These are phyloP conservation scores for Ptychadena robeensis DNA, from an alignment of 2,797 vertebrate species.

Conservation along the genomic window DNA sequence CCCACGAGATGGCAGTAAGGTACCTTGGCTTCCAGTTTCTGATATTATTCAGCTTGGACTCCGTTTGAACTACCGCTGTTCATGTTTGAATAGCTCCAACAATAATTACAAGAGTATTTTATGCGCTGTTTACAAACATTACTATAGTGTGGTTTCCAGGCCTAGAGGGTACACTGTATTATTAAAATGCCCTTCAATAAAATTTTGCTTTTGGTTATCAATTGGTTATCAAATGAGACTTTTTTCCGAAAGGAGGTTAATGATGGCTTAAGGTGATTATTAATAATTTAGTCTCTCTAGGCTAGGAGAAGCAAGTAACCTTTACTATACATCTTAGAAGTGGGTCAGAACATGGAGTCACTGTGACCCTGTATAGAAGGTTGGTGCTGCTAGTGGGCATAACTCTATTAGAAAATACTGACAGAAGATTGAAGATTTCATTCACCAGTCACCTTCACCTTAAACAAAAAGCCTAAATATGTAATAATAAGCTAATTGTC, in stretches of 20 bases:
- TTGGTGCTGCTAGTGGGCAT: neutral
- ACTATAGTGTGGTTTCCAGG: neutral
- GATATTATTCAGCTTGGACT: neutral
- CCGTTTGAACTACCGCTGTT: neutral
- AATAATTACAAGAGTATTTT: too few species aligned
- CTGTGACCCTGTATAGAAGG: neutral
- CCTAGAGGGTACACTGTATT: neutral
- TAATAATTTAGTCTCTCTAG: constrained; percentile 1
- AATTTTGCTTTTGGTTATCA: constrained; percentile 1
- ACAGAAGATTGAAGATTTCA: neutral
- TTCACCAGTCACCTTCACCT: too few species aligned
- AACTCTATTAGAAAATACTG: neutral
- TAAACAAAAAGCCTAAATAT: too few species aligned
- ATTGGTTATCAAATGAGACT: neutral
- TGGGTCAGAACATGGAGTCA: neutral
- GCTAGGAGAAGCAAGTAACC: neutral
- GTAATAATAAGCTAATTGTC: too few species aligned
- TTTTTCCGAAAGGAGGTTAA: neutral
- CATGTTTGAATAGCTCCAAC: too few species aligned
- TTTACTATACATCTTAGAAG: neutral
- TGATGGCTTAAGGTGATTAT: constrained; percentile 11
- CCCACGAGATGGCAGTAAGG: constrained; percentile 39
- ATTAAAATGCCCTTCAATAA: neutral
- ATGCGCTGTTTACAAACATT: neutral
- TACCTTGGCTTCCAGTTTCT: neutral